Evolutionary conservation across 2,888 invertebrate species (phyloP).

Genomic region (Pyralis farinalis): DNA sequence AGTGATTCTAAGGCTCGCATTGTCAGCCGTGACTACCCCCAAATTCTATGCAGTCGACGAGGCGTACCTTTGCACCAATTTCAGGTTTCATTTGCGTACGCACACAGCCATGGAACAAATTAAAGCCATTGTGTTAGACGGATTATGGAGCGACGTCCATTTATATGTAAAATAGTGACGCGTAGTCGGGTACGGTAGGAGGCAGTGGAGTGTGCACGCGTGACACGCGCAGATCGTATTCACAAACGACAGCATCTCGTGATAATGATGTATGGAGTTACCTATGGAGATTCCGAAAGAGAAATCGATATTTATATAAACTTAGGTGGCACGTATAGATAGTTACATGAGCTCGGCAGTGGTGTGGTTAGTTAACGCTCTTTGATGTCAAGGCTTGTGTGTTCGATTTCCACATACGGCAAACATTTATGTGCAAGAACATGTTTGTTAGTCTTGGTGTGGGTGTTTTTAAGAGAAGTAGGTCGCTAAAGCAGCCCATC

Average conservation of each 20-base stretch:
- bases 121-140: slow-evolving; percentile 75
- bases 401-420: too few species aligned
- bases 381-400: too few species aligned
- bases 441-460: too few species aligned
- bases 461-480: too few species aligned
- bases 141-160: slow-evolving; percentile 74
- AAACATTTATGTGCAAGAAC: too few species aligned
- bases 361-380: too few species aligned
- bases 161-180: slow-evolving; percentile 79
- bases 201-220: slow-evolving; percentile 50
- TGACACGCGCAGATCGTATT: slow-evolving; percentile 32
- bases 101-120: slow-evolving; percentile 65
- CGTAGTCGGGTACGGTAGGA: slow-evolving; percentile 63
- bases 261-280: slow-evolving; percentile 44
- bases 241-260: slow-evolving; percentile 32
- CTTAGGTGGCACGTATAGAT: too few species aligned
- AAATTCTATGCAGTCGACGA: slow-evolving; percentile 19
- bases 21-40: slow-evolving; percentile 24
- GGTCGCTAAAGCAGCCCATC: too few species aligned
- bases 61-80: slow-evolving; percentile 35
- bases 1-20: slow-evolving; percentile 14
- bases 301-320: slow-evolving; percentile 21
- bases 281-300: slow-evolving; percentile 31
- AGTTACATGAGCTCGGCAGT: too few species aligned
- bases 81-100: slow-evolving; percentile 57